Conservation (phyloP, 2,888 invertebrate species). For the Phorcus lineatus region DNA sequence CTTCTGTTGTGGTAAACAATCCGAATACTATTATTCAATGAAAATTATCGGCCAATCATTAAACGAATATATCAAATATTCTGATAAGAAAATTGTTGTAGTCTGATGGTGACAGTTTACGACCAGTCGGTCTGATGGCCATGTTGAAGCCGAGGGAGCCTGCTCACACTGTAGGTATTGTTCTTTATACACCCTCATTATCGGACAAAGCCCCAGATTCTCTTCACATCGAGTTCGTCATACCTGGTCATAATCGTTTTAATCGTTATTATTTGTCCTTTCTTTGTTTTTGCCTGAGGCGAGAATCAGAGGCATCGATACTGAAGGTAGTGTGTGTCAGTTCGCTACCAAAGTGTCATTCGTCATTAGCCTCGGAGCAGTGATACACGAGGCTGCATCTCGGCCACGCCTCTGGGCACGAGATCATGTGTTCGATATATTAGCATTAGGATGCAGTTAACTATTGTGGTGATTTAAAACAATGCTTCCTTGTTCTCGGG, state of each 20-base stretch:
- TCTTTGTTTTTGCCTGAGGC: neutral
- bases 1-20: too few species aligned
- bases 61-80: too few species aligned
- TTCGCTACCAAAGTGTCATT: neutral
- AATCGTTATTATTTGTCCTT: neutral
- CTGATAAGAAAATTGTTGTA: too few species aligned
- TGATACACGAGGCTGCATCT: neutral
- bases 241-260: neutral
- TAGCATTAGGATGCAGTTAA: neutral
- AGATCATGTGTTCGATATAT: neutral
- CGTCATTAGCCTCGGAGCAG: neutral
- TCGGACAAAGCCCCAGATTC: too few species aligned
- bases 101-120: too few species aligned
- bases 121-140: too few species aligned
- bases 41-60: too few species aligned
- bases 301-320: neutral
- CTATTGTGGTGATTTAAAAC: neutral
- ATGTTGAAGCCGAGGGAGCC: too few species aligned
- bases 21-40: too few species aligned
- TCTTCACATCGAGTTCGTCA: too few species aligned
- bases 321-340: neutral
- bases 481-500: neutral
- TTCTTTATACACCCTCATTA: too few species aligned
- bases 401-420: neutral
- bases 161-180: too few species aligned